Percentiles rank a stretch among this genome's conserved stretches.
Evolutionary conservation across 1,140 invertebrate genomes (phyloP).

Genomic region (Anthonomus grandis): DNA sequence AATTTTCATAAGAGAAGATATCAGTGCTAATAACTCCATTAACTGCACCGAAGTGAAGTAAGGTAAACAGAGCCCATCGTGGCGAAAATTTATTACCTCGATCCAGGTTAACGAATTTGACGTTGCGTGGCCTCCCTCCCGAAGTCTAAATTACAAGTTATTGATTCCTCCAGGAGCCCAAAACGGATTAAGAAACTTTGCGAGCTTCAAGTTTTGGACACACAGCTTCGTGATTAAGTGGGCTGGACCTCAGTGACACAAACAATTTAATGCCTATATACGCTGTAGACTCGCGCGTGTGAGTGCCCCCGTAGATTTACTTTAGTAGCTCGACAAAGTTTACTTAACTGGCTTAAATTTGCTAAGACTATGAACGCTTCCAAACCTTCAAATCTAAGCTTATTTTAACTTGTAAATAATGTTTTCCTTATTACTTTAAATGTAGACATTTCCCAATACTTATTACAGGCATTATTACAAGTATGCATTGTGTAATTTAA

Average conservation of each 20-base stretch:
- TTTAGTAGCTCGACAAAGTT: not conserved
- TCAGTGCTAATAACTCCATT: too few species aligned
- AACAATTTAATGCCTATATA: slow-evolving; percentile 28
- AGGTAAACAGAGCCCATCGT: slow-evolving; percentile 16
- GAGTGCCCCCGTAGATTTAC: slow-evolving; percentile 7
- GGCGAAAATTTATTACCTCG: slow-evolving; percentile 27
- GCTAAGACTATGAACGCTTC: too few species aligned
- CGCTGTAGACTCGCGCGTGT: slow-evolving; percentile 14
- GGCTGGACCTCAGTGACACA: slow-evolving; percentile 28
- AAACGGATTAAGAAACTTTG: slow-evolving; percentile 29
- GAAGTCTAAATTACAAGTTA: slow-evolving; percentile 31
- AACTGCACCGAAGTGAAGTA: slow-evolving; percentile 15
- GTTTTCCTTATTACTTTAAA: too few species aligned
- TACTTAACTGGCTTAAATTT: slow-evolving; percentile 14
- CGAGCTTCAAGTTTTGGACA: slow-evolving; percentile 29
- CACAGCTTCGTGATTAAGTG: slow-evolving; percentile 23
- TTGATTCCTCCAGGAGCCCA: slow-evolving; percentile 27
- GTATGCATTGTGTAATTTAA: too few species aligned
- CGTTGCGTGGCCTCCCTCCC: too few species aligned
- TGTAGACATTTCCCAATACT: too few species aligned
- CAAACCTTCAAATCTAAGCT: too few species aligned
- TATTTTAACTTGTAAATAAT: too few species aligned
- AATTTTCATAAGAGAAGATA: too few species aligned
- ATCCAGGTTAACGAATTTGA: slow-evolving; percentile 31
- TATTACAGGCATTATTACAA: too few species aligned